A percentile compares a stretch with the other conserved stretches of the same genome.
Evolutionary conservation across 1,140 invertebrate species (phyloP).

Genomic region (Drosophila lacertosa): DNA sequence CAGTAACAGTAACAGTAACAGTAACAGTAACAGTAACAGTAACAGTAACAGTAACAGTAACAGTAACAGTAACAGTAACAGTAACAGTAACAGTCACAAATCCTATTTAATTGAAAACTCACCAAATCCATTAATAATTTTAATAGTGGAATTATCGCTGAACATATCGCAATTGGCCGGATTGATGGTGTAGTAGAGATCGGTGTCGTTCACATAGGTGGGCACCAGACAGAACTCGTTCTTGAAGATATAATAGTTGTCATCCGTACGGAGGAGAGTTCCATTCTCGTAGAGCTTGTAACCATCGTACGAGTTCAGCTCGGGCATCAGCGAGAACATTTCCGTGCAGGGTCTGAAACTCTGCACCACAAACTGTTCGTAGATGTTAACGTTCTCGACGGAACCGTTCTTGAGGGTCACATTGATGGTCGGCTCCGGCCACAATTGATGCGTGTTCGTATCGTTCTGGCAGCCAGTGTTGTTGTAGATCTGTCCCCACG

Average conservation of each 20-base stretch:
- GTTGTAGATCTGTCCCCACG: slow-evolving; percentile 62
- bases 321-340: slow-evolving; percentile 71
- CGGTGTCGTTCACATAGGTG: slow-evolving; percentile 53
- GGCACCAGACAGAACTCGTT: slow-evolving; percentile 72
- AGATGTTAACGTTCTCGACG: slow-evolving; percentile 53
- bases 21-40: too few species aligned
- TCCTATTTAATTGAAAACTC: too few species aligned
- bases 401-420: slow-evolving; percentile 56
- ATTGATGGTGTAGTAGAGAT: slow-evolving; percentile 58
- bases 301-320: slow-evolving; percentile 49
- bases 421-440: slow-evolving; percentile 64
- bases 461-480: slow-evolving; percentile 41
- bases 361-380: slow-evolving; percentile 70
- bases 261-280: slow-evolving; percentile 60
- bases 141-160: slow-evolving; percentile 56
- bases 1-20: too few species aligned
- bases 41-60: too few species aligned
- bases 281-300: slow-evolving; percentile 71
- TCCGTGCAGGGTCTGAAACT: slow-evolving; percentile 69
- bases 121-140: slow-evolving; percentile 77
- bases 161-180: slow-evolving; percentile 71
- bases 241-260: slow-evolving; percentile 52
- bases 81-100: too few species aligned
- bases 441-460: slow-evolving; percentile 25
- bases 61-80: too few species aligned